Base-by-base conservation (phyloP, 2,888 invertebrate species). In the Troides helena region DNA sequence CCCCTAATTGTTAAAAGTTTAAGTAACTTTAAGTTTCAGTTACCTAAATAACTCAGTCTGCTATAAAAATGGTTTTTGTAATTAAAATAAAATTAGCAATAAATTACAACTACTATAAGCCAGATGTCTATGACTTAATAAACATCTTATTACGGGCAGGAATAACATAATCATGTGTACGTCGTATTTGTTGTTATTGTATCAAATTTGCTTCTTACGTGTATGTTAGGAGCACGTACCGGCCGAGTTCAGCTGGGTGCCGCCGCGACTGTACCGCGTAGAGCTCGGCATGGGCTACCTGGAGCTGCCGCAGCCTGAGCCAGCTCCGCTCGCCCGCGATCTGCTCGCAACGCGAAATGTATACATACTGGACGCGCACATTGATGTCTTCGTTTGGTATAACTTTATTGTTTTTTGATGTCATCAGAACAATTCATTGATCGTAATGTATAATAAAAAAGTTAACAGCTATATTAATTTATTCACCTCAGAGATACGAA, bases 251-350 rank as follows among this genome's bases (percentile, higher is more conserved):
- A 79, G 89, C 14, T 95, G 96, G 76, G 87, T 94, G 0, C 84
- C 93, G 18, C 96, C 98, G 0, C 94, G 97, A 7, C 89, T 99
- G 68, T 99, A 99, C 91, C 97, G 98, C 91, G 98, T 99, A 68
- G 97, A 98, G 80, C 94, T 99, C 18, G 99, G 99, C 62, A 99
- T 99, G 98, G 99, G 99, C 0, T 99, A 99, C 88, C 91, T 99
- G 77, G 99, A 99, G 89, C 93, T 99, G 78, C 99, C 99, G 4
- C 99, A 99, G 93, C 97, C 96, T 0, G 95, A 96, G 74, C 94
- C 95, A 72, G 74, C 82, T 64, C 96, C 96, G 80, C 93, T 99
- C 8, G 94, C 94, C 0, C 95, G 97, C 77, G 95, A 94, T 0
- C 92, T 97, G 76, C 94, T 99, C 65, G 95, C 96, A 78, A 98